Evolutionary conservation across 2,797 vertebrate species (phyloP).

Genomic region (Pseudochirops cupreus): DNA sequence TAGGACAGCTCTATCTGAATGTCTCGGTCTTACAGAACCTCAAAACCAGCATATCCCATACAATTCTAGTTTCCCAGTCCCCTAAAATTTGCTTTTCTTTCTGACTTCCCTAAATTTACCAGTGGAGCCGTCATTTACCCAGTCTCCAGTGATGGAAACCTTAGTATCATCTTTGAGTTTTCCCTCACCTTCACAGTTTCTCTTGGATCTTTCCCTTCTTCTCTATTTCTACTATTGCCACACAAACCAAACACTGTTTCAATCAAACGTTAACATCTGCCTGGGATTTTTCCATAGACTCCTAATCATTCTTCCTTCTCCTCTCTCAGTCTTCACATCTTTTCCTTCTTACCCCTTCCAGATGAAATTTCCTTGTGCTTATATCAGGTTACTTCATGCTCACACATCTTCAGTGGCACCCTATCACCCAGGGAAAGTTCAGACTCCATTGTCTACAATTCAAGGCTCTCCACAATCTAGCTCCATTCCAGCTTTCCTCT

Average conservation of each 20-base stretch:
- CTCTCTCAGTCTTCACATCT: not conserved
- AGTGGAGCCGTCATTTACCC: not conserved
- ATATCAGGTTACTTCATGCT: not conserved
- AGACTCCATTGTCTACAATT: not conserved
- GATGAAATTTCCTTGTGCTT: not conserved
- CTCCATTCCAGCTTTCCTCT: not conserved
- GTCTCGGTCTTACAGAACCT: not conserved
- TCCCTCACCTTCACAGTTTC: not conserved
- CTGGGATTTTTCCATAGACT: not conserved
- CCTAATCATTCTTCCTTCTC: not conserved
- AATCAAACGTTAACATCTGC: not conserved
- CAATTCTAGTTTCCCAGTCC: not conserved
- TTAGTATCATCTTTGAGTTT: not conserved
- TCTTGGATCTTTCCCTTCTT: not conserved
- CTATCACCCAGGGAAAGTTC: not conserved
- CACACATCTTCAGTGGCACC: not conserved
- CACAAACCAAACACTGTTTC: not conserved
- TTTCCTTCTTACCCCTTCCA: not conserved
- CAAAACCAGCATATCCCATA: not conserved
- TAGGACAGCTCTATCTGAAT: not conserved
- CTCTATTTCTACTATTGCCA: not conserved
- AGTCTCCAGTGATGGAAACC: not conserved
- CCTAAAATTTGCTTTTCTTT: not conserved
- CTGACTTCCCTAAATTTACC: not conserved
- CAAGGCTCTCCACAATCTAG: not conserved